Base-by-base conservation (phyloP, 2,797 vertebrate genomes). In the Psittacula derbiana region DNA sequence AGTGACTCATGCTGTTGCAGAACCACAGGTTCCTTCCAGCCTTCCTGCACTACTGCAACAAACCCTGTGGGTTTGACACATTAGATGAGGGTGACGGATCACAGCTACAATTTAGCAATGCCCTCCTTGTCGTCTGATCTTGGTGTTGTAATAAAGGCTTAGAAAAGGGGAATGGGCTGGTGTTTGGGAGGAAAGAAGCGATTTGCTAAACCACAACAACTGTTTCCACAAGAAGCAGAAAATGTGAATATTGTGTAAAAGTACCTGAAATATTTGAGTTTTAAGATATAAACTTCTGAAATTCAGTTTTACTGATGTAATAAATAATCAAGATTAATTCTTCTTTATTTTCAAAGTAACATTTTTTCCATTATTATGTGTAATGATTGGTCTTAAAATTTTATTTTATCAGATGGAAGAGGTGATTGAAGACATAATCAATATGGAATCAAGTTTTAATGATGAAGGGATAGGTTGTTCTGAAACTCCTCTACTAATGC, bases 381-480 rank as follows among this genome's bases (percentile, higher is more conserved):
- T 60, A 92, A 50, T 71, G 52, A 44, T 86, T 64, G 58, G 28
- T 96, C 41, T 94, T 91, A 93, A 92, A 92, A 41, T 87, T 53
- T 95, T 96, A 69, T 97, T 97, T 97, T 96, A 50, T 98, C 98
- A 99, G 97, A 99, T 99, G 98, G 99, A 99, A 97, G 99, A 99
- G 93, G 98, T 99, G 97, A 99, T 99, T 97, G 99, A 99, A 98
- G 98, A 99, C 97, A 98, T 99, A 94, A 99, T 99, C 94, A 98
- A 98, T 97, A 98, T 99, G 97, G 99, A 99, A 98, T 98, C 98
- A 80, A 98, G 98, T 91, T 99, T 99, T 98, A 99, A 99, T 97
- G 98, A 99, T 93, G 98, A 99, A 97, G 98, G 98, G 95, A 98
- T 99, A 98, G 98, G 98, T 96, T 99, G 98, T 96, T 98, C 99